Evolutionary conservation across 2,888 invertebrate genomes (phyloP).

Genomic region (Polyploca ridens): DNA sequence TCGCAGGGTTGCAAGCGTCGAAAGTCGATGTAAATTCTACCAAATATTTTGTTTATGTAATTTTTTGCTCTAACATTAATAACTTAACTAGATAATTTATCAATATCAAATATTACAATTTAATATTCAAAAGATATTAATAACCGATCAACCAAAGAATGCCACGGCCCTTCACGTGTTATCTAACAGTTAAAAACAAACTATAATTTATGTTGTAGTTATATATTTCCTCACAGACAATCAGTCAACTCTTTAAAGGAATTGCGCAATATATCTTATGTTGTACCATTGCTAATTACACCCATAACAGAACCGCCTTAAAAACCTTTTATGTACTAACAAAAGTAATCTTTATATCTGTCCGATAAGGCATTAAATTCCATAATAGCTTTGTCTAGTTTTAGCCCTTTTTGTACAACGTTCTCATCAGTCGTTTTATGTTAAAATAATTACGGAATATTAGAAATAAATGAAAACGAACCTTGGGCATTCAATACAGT

Average conservation of each 20-base stretch:
- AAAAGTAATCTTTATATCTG: not conserved
- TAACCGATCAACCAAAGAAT: slow-evolving; percentile 1
- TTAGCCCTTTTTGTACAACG: not conserved
- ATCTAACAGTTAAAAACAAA: slow-evolving; percentile 12
- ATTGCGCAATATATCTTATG: slow-evolving; percentile 37
- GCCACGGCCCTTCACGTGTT: slow-evolving; percentile 23
- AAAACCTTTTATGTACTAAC: not conserved
- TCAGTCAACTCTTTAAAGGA: slow-evolving; percentile 37
- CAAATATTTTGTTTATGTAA: too few species aligned
- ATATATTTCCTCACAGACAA: slow-evolving; percentile 36
- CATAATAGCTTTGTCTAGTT: not conserved
- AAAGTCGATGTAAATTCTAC: too few species aligned
- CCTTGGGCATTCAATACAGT: slow-evolving; percentile 38
- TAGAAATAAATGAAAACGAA: slow-evolving; percentile 47
- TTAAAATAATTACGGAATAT: slow-evolving; percentile 60
- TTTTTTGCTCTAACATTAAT: not conserved
- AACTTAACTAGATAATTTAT: too few species aligned
- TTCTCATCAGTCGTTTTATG: slow-evolving; percentile 39
- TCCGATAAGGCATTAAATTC: slow-evolving; percentile 8
- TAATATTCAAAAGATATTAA: slow-evolving; percentile 6
- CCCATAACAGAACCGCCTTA: slow-evolving; percentile 4
- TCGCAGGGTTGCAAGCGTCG: too few species aligned
- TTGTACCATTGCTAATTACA: slow-evolving; percentile 42
- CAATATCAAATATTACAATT: not conserved
- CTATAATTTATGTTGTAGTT: not conserved